These are phyloP conservation scores for Cydia splendana DNA, from an alignment of 1,140 invertebrate species.

Conservation along the genomic window DNA sequence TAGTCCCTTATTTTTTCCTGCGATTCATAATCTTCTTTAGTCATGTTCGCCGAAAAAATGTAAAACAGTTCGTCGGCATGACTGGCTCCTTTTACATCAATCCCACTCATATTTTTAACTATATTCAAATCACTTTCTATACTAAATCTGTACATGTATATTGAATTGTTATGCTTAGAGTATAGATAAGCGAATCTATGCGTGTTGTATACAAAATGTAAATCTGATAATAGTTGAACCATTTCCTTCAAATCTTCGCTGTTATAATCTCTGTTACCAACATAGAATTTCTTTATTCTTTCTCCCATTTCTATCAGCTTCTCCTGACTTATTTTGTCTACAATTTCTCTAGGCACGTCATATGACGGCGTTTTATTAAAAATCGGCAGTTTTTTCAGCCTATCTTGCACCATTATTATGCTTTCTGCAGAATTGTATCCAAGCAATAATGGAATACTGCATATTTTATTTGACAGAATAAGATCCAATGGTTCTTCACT, in stretches of 20 bases:
- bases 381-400: constrained; percentile 53
- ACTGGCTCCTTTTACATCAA: constrained; percentile 75
- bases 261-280: constrained; percentile 60
- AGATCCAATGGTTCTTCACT: constrained; percentile 63
- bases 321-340: constrained; percentile 43
- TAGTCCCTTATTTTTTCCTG: constrained; percentile 57
- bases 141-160: constrained; percentile 79
- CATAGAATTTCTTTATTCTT: constrained; percentile 76
- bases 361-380: constrained; percentile 60
- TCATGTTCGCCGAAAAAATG: constrained; percentile 80
- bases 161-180: constrained; percentile 44
- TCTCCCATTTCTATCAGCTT: constrained; percentile 61
- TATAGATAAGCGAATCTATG: constrained; percentile 69
- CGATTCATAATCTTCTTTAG: constrained; percentile 58
- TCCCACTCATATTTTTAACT: constrained; percentile 52
- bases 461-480: constrained; percentile 64
- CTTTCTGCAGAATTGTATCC: constrained; percentile 83
- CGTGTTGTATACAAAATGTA: constrained; percentile 67
- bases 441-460: constrained; percentile 81
- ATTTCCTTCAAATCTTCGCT: constrained; percentile 54
- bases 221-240: constrained; percentile 63
- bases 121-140: constrained; percentile 68
- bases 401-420: constrained; percentile 61
- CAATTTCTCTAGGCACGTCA: constrained; percentile 66
- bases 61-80: constrained; percentile 85